Base-by-base conservation (phyloP, 1,140 invertebrate species). In the Cryptotermes secundus region DNA sequence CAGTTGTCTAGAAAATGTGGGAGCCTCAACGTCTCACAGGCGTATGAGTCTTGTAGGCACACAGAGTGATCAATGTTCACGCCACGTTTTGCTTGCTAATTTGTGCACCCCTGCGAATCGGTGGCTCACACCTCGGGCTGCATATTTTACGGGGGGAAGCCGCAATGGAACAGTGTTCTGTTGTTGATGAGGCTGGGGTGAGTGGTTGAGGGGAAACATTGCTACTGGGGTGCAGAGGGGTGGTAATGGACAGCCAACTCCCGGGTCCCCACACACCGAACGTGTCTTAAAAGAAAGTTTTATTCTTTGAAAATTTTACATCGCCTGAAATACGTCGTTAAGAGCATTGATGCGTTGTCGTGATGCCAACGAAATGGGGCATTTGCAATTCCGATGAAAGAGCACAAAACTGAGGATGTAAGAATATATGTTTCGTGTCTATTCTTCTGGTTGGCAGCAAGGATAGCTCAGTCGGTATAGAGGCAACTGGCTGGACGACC, bases 181-280 rank as follows among this genome's bases (percentile, higher is more conserved):
- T 72, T 72, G 59, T 72, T 72, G 59, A 72, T 72, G 59, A 72
- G 59, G 59, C 59, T n/a, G 26, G 59, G 59, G 59, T 72, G 59
- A 72, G 59, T 72, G 59, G 14, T 31, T n/a, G 9, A 72, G 59
- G 4, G 59, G 59, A 19, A 38, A 19, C n/a, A 16, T 14, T 72
- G 26, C 14, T 72, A n/a, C 59, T 65, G 1, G 26, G n/a, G 59
- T n/a, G 26, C 6, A 31, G 59, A 26, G 59, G 38, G 59, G 59
- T n/a, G 59, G 59, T 72, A 72, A 72, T 72, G 59, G 59, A 72
- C 59, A 72, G 59, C n/a, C 59, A 12, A 72, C 59, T n/a, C 59
- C 26, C 59, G 9, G 2, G 7, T 31, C 26, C 59, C 26, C 59
- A 72, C 26, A 72, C 26, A n/a, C n/a, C 59, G n/a, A 72, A 72